Evolutionary conservation across 2,113 vertebrate species (phyloP).

Genomic region (Cryptomyrus ogoouensis): DNA sequence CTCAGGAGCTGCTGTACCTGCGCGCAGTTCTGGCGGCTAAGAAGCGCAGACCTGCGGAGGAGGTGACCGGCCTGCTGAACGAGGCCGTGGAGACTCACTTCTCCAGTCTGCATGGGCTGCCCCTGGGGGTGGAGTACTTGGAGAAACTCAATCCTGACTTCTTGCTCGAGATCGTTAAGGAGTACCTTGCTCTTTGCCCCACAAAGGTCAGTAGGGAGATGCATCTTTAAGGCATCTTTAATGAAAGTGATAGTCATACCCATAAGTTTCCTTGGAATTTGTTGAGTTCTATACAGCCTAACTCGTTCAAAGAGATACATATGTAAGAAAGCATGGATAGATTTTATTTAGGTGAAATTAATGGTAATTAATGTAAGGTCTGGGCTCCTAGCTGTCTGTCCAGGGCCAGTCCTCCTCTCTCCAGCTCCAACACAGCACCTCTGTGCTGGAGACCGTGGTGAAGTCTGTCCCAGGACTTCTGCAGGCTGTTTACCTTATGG

Average conservation of each 20-base stretch:
- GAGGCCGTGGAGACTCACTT: slow-evolving; percentile 88
- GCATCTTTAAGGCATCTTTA: background rate
- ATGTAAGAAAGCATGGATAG: background rate
- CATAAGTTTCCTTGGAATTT: background rate
- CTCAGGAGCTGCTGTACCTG: slow-evolving; percentile 81
- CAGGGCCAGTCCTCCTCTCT: slow-evolving; percentile 71
- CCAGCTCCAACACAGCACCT: slow-evolving; percentile 76
- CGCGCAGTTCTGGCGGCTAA: slow-evolving; percentile 75
- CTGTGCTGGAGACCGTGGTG: slow-evolving; percentile 80
- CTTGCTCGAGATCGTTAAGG: slow-evolving; percentile 80
- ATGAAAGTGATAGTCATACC: background rate
- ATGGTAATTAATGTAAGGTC: background rate
- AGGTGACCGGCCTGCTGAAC: slow-evolving; percentile 76
- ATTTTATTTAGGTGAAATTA: background rate
- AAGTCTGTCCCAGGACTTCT: slow-evolving; percentile 83
- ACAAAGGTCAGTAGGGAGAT: slow-evolving; percentile 63
- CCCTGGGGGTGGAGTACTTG: slow-evolving; percentile 87
- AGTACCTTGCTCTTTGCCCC: slow-evolving; percentile 82
- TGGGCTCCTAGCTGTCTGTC: slow-evolving; percentile 54
- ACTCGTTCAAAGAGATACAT: background rate
- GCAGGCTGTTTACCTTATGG: slow-evolving; percentile 76
- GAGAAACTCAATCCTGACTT: slow-evolving; percentile 94
- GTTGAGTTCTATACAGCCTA: slow-evolving; percentile 6
- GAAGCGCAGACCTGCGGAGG: slow-evolving; percentile 69
- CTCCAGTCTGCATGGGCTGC: slow-evolving; percentile 74